Percentiles rank a stretch among this genome's conserved stretches.
Evolutionary conservation across 2,888 invertebrate species (phyloP).

Genomic region (Notodonta dromedarius): DNA sequence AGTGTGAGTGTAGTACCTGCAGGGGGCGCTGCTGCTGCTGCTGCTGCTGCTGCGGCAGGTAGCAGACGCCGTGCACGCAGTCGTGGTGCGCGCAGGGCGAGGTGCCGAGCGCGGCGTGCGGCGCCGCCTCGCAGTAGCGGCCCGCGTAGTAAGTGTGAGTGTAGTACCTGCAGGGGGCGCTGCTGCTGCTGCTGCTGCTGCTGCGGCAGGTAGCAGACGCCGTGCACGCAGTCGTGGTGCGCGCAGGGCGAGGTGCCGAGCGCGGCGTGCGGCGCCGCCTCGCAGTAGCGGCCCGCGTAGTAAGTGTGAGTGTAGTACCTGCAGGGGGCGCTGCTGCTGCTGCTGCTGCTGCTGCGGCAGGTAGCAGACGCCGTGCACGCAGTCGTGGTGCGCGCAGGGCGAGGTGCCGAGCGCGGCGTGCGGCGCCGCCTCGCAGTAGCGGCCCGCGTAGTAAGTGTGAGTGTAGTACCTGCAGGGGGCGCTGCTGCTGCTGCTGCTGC

Average conservation of each 20-base stretch:
- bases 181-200: no score
- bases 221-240: constrained; percentile 98
- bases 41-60: constrained; percentile 89
- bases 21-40: no score
- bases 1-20: no score
- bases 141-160: constrained; percentile 86
- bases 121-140: constrained; percentile 97
- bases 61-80: constrained; percentile 98
- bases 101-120: constrained; percentile 95
- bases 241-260: constrained; percentile 97
- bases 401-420: constrained; percentile 96
- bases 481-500: no score
- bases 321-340: no score
- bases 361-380: constrained; percentile 98
- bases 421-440: constrained; percentile 97
- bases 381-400: constrained; percentile 98
- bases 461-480: no score
- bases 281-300: constrained; percentile 96
- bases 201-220: constrained; percentile 95
- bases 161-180: constrained; percentile 20
- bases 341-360: constrained; percentile 88
- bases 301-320: no score
- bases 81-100: constrained; percentile 98
- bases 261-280: constrained; percentile 95
- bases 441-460: constrained; percentile 87